phyloP scores from a whole-genome alignment of 2,888 invertebrate genomes.

The Mesorhabditis belari region DNA sequence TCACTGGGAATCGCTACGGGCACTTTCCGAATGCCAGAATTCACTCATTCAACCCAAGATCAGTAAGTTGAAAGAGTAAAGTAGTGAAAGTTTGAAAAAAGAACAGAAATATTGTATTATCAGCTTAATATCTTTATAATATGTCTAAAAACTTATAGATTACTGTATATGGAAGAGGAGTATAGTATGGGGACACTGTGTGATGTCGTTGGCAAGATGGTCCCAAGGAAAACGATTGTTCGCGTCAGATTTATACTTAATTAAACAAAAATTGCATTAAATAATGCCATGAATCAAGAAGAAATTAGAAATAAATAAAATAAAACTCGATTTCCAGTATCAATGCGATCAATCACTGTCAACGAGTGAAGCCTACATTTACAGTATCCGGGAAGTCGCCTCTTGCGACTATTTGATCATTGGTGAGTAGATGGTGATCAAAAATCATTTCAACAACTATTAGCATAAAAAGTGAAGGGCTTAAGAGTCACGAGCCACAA shows the following conservation, averaged over 20 bases:
- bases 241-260: constrained; percentile 5
- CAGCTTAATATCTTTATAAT: background rate
- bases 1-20: constrained; percentile 20
- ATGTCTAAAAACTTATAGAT: constrained; percentile 9
- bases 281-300: background rate
- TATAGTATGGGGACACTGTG: constrained; percentile 12
- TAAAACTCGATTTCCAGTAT: constrained; percentile 15
- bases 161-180: constrained; percentile 15
- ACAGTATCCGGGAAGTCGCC: constrained; percentile 9
- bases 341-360: constrained; percentile 13
- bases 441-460: no score
- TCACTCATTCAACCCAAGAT: no score
- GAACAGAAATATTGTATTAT: background rate
- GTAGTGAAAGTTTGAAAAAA: background rate
- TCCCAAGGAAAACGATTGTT: constrained; percentile 10
- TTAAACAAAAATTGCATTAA: background rate
- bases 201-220: constrained; percentile 5
- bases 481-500: no score
- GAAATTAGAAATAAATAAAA: background rate
- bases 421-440: no score
- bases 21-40: constrained; percentile 10
- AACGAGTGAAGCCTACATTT: constrained; percentile 13
- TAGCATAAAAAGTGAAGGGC: no score
- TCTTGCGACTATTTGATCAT: constrained; percentile 16
- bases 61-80: background rate